Evolutionary conservation across 2,797 vertebrate species (phyloP).

Genomic region (Threskiornis aethiopicus): DNA sequence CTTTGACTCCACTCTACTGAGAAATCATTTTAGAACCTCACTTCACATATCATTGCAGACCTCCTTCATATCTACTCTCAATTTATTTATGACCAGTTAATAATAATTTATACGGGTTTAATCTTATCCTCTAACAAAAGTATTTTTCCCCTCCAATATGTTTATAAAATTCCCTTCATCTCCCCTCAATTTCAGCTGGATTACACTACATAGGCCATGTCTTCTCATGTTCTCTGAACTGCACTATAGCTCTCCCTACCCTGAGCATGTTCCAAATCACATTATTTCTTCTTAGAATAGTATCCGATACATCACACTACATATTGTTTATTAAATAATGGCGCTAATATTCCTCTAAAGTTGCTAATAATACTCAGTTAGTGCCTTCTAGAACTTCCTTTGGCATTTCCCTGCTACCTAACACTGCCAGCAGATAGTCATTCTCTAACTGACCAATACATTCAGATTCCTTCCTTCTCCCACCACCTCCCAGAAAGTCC

Average conservation of each 20-base stretch:
- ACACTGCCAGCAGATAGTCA: neutral
- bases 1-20: neutral
- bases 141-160: neutral
- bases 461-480: neutral
- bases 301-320: no score
- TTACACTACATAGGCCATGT: neutral
- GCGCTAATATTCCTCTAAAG: neutral
- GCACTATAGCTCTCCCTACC: neutral
- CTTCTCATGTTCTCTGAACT: neutral
- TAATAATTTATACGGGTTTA: neutral
- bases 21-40: neutral
- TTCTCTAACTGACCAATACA: neutral
- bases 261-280: neutral
- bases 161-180: neutral
- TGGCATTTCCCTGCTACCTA: neutral
- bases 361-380: neutral
- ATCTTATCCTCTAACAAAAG: neutral
- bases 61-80: neutral
- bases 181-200: neutral
- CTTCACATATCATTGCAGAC: neutral
- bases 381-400: neutral
- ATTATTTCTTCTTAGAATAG: neutral
- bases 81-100: neutral
- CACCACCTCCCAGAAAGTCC: neutral
- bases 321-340: neutral